Conservation (phyloP, 2,888 invertebrate genomes). For the Scelioninae gen. 1 region DNA sequence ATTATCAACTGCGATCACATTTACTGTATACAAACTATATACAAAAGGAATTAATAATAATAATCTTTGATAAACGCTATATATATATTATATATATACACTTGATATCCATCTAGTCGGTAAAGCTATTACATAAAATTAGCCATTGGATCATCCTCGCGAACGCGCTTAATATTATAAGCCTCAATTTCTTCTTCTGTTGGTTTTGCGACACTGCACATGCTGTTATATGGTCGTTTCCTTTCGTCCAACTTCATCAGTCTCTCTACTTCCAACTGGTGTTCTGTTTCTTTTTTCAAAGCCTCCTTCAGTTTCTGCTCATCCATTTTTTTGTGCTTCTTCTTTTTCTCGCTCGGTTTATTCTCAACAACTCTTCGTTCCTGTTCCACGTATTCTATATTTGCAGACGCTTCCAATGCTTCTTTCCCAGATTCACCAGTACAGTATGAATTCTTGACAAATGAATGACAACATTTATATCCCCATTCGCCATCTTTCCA, state of each 20-base stretch:
- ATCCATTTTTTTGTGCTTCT: conserved; percentile 84
- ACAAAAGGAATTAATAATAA: too few species aligned
- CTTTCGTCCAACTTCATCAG: conserved; percentile 90
- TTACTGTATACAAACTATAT: too few species aligned
- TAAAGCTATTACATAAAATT: conserved; percentile 86
- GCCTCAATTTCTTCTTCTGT: conserved; percentile 97
- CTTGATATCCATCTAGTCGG: too few species aligned
- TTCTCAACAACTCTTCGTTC: conserved; percentile 33
- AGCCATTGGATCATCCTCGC: conserved; percentile 97
- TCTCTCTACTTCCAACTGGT: conserved; percentile 87
- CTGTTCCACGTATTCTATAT: conserved; percentile 6
- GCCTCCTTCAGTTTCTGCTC: conserved; percentile 87
- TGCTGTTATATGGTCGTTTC: conserved; percentile 96
- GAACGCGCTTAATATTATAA: conserved; percentile 92
- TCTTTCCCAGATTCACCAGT: conserved; percentile 89
- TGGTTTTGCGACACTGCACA: conserved; percentile 92
- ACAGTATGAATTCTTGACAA: conserved; percentile 95
- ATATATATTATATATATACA: too few species aligned
- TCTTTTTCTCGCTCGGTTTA: conserved; percentile 75
- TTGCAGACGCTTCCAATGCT: conserved; percentile 56
- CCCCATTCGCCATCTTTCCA: conserved; percentile 98
- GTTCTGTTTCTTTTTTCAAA: conserved; percentile 87
- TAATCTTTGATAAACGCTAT: too few species aligned
- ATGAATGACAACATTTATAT: conserved; percentile 97
- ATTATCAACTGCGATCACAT: too few species aligned